Percentiles rank a stretch among this genome's conserved stretches.
Evolutionary conservation across 2,888 invertebrate genomes (phyloP).

Genomic region (Disparrhopalites patrizii): DNA sequence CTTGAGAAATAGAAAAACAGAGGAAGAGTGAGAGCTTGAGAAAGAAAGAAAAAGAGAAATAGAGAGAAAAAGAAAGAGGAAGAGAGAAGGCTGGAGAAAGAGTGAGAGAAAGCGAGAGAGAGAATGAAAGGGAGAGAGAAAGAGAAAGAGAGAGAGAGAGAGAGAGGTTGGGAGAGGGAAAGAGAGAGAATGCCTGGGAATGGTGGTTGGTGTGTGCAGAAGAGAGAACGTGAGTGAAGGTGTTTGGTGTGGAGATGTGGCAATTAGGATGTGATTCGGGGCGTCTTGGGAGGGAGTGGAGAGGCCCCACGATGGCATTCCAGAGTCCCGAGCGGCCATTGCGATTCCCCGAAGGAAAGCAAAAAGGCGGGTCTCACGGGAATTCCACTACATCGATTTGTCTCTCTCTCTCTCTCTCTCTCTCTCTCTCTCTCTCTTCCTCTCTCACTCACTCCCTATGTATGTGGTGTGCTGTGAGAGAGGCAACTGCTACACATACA

Average conservation of each 20-base stretch:
- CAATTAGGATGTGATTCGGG: constrained; percentile 41
- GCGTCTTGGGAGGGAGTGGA: constrained; percentile 34
- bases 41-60: background rate
- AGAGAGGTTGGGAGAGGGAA: constrained; percentile 34
- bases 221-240: constrained; percentile 16
- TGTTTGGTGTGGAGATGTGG: constrained; percentile 30
- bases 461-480: constrained; percentile 15
- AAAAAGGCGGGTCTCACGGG: constrained; percentile 48
- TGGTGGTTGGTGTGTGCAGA: constrained; percentile 10
- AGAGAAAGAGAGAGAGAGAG: too few relatives aligned
- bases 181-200: background rate
- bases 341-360: constrained; percentile 49
- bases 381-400: constrained; percentile 49
- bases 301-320: constrained; percentile 48
- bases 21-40: background rate
- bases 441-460: background rate
- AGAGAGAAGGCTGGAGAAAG: constrained; percentile 53
- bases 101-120: constrained; percentile 50
- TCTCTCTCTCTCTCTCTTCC: constrained; percentile 31
- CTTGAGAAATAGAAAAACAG: background rate
- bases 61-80: constrained; percentile 23
- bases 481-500: background rate
- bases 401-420: constrained; percentile 47
- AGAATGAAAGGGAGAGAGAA: background rate
- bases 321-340: constrained; percentile 49